These are phyloP conservation scores for Saccopteryx bilineata DNA, from an alignment of 2,113 vertebrate genomes.

Conservation along the genomic window DNA sequence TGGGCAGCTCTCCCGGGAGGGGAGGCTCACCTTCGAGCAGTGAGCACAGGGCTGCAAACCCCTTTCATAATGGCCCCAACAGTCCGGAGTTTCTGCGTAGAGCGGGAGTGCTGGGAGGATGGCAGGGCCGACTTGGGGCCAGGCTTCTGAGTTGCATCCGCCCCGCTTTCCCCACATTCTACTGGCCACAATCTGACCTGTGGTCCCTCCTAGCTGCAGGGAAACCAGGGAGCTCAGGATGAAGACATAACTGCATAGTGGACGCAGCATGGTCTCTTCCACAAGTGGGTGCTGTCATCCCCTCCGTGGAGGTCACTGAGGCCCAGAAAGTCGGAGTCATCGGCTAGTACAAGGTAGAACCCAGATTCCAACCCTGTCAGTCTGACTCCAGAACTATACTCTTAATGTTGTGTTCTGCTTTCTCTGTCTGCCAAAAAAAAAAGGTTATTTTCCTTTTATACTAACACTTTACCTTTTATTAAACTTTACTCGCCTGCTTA, in stretches of 20 bases:
- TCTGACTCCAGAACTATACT: background rate
- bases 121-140: background rate
- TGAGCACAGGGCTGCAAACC: background rate
- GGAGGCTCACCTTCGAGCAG: background rate
- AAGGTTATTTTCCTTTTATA: background rate
- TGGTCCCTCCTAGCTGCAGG: background rate
- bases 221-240: background rate
- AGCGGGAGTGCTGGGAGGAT: background rate
- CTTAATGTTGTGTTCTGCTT: background rate
- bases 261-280: background rate
- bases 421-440: background rate
- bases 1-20: background rate
- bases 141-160: background rate
- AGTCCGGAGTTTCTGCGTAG: background rate
- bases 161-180: background rate
- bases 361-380: background rate
- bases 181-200: background rate
- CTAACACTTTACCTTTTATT: background rate
- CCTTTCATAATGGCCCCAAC: background rate
- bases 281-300: background rate
- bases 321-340: background rate
- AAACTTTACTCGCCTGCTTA: background rate
- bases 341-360: background rate
- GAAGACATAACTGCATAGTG: background rate
- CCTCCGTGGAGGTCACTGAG: background rate